These are phyloP conservation scores for Achlya flavicornis DNA, from an alignment of 2,888 invertebrate species.

Conservation along the genomic window DNA sequence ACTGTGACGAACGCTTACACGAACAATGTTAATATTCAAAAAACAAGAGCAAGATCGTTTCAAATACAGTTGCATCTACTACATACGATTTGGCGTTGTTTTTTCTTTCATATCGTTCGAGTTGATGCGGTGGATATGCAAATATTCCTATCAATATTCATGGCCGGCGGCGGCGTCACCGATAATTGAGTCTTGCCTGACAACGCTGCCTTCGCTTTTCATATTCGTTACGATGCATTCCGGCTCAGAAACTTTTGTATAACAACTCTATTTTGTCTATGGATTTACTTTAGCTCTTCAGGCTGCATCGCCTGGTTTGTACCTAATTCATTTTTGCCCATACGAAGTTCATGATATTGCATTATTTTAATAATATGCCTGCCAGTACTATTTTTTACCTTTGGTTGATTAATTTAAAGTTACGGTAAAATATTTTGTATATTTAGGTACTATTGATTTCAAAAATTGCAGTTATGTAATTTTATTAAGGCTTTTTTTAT, in stretches of 20 bases:
- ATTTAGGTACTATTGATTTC: too few relatives aligned
- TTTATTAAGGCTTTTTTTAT: too few relatives aligned
- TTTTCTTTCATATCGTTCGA: constrained; percentile 50
- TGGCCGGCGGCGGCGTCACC: constrained; percentile 55
- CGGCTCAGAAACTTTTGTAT: constrained; percentile 17
- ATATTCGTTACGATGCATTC: constrained; percentile 45
- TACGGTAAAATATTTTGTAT: too few relatives aligned
- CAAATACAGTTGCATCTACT: constrained; percentile 24
- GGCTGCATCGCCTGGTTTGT: too few relatives aligned
- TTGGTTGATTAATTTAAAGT: too few relatives aligned
- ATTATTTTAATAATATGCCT: too few relatives aligned
- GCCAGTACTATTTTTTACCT: too few relatives aligned
- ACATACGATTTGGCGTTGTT: constrained; percentile 38
- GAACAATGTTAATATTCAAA: not conserved
- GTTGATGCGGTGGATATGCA: constrained; percentile 63
- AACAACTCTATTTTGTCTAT: not conserved
- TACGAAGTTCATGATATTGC: too few relatives aligned
- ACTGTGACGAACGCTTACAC: not conserved
- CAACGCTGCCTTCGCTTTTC: constrained; percentile 56
- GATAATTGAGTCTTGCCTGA: constrained; percentile 72
- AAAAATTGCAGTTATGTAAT: too few relatives aligned
- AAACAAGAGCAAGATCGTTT: constrained; percentile 23
- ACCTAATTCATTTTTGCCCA: too few relatives aligned
- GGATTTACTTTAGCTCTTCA: not conserved
- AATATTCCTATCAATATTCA: constrained; percentile 76